Percentiles rank a stretch among this genome's conserved stretches.
Evolutionary conservation across 2,888 invertebrate genomes (phyloP).

Genomic region (Choreutis nemorana): DNA sequence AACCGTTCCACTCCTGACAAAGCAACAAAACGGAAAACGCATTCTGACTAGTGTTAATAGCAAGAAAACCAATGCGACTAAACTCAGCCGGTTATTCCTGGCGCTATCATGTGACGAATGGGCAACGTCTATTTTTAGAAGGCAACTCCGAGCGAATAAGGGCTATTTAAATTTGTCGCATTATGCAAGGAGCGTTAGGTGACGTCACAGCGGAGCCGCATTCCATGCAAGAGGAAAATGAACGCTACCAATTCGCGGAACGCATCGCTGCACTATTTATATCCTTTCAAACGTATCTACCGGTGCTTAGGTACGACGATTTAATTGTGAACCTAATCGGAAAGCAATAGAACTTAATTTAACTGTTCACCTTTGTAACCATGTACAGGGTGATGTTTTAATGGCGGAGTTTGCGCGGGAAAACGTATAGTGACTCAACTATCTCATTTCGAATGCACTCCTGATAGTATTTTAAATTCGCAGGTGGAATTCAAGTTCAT

Average conservation of each 20-base stretch:
- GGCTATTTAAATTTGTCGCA: slow-evolving; percentile 12
- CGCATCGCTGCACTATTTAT: slow-evolving; percentile 54
- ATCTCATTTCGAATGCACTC: slow-evolving; percentile 33
- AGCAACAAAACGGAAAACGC: too few relatives aligned
- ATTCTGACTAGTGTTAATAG: too few relatives aligned
- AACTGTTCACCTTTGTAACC: slow-evolving; percentile 5
- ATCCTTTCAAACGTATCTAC: slow-evolving; percentile 21
- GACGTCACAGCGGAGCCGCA: slow-evolving; percentile 41
- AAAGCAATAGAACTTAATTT: slow-evolving; percentile 12
- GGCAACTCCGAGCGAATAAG: slow-evolving; percentile 17
- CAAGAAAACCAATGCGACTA: too few relatives aligned
- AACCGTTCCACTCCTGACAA: too few relatives aligned
- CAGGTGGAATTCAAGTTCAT: neutral
- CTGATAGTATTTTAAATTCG: slow-evolving; percentile 23
- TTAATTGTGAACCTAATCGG: slow-evolving; percentile 13
- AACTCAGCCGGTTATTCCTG: neutral
- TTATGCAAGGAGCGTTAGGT: slow-evolving; percentile 27
- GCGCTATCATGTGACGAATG: neutral
- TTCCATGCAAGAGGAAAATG: slow-evolving; percentile 57
- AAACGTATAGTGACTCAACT: slow-evolving; percentile 43
- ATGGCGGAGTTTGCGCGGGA: slow-evolving; percentile 36
- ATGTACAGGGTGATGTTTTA: slow-evolving; percentile 3
- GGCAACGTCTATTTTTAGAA: neutral
- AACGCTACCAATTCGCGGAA: slow-evolving; percentile 45
- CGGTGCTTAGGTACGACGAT: slow-evolving; percentile 7